Evolutionary conservation across 2,797 vertebrate species (phyloP).

Genomic region (Sebastes hubbsi): DNA sequence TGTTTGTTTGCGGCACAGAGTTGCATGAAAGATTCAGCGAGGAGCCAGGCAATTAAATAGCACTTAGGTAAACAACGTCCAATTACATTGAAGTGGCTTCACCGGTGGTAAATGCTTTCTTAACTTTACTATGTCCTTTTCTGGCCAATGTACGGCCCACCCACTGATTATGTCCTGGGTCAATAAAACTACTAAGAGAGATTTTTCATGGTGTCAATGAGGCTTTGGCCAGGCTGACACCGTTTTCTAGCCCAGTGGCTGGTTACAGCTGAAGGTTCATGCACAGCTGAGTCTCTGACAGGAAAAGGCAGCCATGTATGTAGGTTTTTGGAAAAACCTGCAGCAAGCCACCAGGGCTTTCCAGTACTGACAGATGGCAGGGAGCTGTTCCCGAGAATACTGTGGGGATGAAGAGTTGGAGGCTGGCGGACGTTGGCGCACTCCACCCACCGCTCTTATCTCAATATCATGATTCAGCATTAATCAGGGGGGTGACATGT

Average conservation of each 20-base stretch:
- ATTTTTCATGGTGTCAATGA: conserved; percentile 74
- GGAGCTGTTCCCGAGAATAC: conserved; percentile 60
- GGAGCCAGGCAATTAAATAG: conserved; percentile 62
- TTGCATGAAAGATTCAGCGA: conserved; percentile 61
- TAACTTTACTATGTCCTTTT: conserved; percentile 50
- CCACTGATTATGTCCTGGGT: conserved; percentile 68
- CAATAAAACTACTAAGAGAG: conserved; percentile 62
- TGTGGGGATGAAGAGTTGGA: conserved; percentile 43
- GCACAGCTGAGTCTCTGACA: conserved; percentile 74
- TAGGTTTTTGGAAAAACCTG: conserved; percentile 67
- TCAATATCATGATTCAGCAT: conserved; percentile 69
- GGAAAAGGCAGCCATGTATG: conserved; percentile 71
- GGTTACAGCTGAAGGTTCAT: conserved; percentile 69
- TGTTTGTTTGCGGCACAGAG: conserved; percentile 56
- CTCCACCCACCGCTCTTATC: conserved; percentile 32
- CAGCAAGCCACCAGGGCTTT: conserved; percentile 75
- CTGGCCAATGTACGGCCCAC: conserved; percentile 34
- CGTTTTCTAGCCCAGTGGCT: conserved; percentile 62
- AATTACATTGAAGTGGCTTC: conserved; percentile 56
- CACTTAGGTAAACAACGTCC: conserved; percentile 64
- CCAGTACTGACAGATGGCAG: conserved; percentile 80
- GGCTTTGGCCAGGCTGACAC: conserved; percentile 52
- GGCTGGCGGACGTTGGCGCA: conserved; percentile 27
- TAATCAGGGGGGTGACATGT: conserved; percentile 52
- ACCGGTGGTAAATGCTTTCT: conserved; percentile 53